Evolutionary conservation across 2,113 vertebrate species (phyloP).

Genomic region (Pterocles gutturalis): DNA sequence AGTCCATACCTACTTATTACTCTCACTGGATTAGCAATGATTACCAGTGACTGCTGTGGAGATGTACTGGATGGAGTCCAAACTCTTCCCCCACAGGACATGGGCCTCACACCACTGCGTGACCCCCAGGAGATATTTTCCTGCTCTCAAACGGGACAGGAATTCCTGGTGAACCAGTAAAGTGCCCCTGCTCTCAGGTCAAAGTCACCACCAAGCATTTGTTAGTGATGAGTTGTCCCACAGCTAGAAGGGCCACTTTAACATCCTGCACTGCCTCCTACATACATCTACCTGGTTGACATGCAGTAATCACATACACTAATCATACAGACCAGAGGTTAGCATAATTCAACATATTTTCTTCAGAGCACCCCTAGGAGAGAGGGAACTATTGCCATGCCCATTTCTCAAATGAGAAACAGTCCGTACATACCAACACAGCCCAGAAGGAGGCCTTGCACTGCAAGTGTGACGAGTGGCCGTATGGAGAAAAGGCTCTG

Average conservation of each 20-base stretch:
- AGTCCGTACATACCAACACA: not conserved
- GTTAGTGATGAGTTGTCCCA: not conserved
- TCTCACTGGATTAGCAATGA: not conserved
- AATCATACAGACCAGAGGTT: not conserved
- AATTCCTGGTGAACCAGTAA: not conserved
- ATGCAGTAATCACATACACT: not conserved
- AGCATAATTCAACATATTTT: not conserved
- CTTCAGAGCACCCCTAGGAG: not conserved
- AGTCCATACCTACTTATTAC: not conserved
- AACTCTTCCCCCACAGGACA: not conserved
- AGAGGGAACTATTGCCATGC: not conserved
- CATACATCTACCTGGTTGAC: not conserved
- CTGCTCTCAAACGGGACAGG: accelerated
- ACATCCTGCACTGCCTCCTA: not conserved
- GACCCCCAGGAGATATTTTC: not conserved
- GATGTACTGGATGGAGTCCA: not conserved
- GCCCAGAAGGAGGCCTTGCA: not conserved
- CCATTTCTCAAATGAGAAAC: not conserved
- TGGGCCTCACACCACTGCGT: not conserved
- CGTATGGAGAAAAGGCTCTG: not conserved
- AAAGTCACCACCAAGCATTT: accelerated
- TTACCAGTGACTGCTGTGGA: not conserved
- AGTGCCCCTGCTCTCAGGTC: not conserved
- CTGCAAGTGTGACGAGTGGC: not conserved
- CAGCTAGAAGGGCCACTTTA: not conserved